Conservation (phyloP, 1,140 invertebrate genomes). For the Babylonia areolata region DNA sequence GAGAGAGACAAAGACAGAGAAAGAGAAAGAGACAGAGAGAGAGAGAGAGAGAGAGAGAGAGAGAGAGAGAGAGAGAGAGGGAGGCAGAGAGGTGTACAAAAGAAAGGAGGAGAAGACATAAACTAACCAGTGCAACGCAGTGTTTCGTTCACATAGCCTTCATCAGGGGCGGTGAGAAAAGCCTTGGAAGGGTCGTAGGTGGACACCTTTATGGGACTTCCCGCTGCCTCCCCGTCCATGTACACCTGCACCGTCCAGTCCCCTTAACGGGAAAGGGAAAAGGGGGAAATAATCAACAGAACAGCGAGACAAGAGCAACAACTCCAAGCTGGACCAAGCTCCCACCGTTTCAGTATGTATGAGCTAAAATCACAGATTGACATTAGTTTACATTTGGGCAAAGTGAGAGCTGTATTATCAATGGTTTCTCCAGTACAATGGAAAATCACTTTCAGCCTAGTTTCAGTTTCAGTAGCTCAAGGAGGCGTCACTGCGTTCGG, state of each 20-base stretch:
- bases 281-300: neutral
- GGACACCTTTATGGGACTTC: conserved; percentile 73
- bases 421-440: too few species aligned
- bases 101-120: neutral
- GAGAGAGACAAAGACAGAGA: neutral
- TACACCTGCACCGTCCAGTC: conserved; percentile 96
- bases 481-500: too few species aligned
- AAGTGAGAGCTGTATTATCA: too few species aligned
- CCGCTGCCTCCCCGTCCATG: conserved; percentile 95
- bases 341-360: too few species aligned
- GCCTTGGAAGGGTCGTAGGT: conserved; percentile 70
- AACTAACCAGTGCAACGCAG: conserved; percentile 62
- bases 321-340: too few species aligned
- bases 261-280: conserved; percentile 60
- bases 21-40: neutral
- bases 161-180: conserved; percentile 60
- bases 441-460: too few species aligned
- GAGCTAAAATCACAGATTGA: too few species aligned
- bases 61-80: conserved; percentile 22
- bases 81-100: neutral
- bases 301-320: too few species aligned
- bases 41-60: conserved; percentile 24
- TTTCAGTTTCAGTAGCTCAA: too few species aligned
- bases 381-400: too few species aligned
- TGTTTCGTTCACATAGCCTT: conserved; percentile 72